A percentile compares a stretch with the other conserved stretches of the same genome.
phyloP scores from a whole-genome alignment of 1,140 invertebrate species.

The Acromyrmex heyeri region DNA sequence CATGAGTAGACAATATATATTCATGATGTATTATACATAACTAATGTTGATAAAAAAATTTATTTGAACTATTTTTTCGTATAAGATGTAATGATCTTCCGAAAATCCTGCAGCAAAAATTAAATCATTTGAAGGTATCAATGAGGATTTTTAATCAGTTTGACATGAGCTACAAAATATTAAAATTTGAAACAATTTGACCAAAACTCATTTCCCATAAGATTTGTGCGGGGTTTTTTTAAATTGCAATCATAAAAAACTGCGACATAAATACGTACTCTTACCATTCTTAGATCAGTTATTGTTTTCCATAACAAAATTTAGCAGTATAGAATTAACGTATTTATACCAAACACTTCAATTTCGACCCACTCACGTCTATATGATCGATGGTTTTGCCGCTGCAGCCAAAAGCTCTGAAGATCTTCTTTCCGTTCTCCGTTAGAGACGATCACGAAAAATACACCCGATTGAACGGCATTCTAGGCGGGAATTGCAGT shows the following conservation, averaged over 20 bases:
- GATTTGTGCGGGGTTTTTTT: not conserved
- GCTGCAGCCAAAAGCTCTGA: not conserved
- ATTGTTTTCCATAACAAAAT: not conserved
- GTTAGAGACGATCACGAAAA: conserved; percentile 52
- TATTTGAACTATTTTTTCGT: too few relatives aligned
- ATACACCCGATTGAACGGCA: conserved; percentile 47
- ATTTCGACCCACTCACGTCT: conserved; percentile 22
- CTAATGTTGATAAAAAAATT: too few relatives aligned
- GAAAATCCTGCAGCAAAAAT: too few relatives aligned
- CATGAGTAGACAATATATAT: too few relatives aligned
- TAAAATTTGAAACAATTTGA: too few relatives aligned
- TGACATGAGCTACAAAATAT: too few relatives aligned
- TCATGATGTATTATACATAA: too few relatives aligned
- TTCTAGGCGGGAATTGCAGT: conserved; percentile 19
- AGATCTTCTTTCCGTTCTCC: conserved; percentile 9
- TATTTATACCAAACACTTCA: not conserved
- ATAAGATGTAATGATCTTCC: too few relatives aligned
- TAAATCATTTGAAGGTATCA: too few relatives aligned
- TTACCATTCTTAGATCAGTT: not conserved
- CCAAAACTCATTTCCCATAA: too few relatives aligned
- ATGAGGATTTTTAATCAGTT: too few relatives aligned
- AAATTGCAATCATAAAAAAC: not conserved
- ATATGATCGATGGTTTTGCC: conserved; percentile 21
- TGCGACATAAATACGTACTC: not conserved
- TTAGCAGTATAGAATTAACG: not conserved